Conservation (phyloP, 2,888 invertebrate genomes). For the Neuroscelio doddi region DNA sequence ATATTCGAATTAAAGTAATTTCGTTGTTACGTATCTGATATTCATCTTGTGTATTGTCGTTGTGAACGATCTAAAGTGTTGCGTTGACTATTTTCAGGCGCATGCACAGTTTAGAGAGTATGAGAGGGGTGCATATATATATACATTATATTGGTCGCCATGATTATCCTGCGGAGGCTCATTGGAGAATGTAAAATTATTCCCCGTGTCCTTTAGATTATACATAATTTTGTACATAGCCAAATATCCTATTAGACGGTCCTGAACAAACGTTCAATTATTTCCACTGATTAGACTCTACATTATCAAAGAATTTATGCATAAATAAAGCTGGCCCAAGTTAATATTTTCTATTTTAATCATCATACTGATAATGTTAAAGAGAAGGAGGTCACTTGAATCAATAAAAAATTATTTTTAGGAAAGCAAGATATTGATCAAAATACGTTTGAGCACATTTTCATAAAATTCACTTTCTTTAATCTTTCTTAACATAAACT, state of each 20-base stretch:
- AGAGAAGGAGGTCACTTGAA: too few species aligned
- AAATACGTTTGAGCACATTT: too few species aligned
- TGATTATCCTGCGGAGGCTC: slow-evolving; percentile 54
- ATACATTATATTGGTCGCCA: slow-evolving; percentile 59
- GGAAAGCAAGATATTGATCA: too few species aligned
- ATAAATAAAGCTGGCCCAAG: too few species aligned
- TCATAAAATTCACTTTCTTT: too few species aligned
- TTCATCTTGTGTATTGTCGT: slow-evolving; percentile 13
- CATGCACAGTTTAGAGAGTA: slow-evolving; percentile 18
- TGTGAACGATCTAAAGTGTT: slow-evolving; percentile 9
- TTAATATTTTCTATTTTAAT: too few species aligned
- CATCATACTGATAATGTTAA: too few species aligned
- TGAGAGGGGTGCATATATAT: slow-evolving; percentile 52
- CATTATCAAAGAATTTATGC: background rate
- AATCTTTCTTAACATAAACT: too few species aligned
- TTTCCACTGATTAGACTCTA: slow-evolving; percentile 9
- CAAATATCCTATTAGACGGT: slow-evolving; percentile 10
- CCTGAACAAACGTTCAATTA: slow-evolving; percentile 11
- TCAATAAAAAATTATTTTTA: too few species aligned
- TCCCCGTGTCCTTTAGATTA: slow-evolving; percentile 37
- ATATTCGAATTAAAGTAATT: too few species aligned
- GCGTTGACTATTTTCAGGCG: slow-evolving; percentile 23
- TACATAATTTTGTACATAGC: slow-evolving; percentile 2
- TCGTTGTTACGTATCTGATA: background rate
- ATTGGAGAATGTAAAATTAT: slow-evolving; percentile 41